These are phyloP conservation scores for Trichonephila inaurata DNA, from an alignment of 1,140 invertebrate species.

Conservation along the genomic window DNA sequence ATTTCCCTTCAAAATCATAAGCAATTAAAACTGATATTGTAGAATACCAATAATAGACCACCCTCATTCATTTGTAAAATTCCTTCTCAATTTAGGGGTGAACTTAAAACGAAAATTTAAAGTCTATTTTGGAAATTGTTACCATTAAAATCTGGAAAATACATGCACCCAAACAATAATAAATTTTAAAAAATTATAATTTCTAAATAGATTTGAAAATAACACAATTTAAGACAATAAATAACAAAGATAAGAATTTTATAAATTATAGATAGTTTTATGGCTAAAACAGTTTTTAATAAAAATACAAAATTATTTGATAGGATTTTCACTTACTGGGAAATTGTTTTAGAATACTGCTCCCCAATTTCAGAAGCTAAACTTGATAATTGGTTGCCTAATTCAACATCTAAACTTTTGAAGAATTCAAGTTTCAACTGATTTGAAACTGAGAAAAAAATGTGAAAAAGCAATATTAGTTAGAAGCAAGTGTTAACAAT, in stretches of 20 bases:
- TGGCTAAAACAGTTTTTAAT: neutral
- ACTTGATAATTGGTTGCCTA: constrained; percentile 86
- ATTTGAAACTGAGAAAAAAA: constrained; percentile 77
- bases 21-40: no score
- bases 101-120: no score
- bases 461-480: neutral
- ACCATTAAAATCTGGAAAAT: no score
- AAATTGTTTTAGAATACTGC: constrained; percentile 85
- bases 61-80: no score
- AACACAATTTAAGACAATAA: neutral
- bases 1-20: no score
- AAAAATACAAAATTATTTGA: neutral
- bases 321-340: constrained; percentile 36
- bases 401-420: constrained; percentile 86
- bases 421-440: constrained; percentile 85
- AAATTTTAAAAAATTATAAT: no score
- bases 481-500: no score
- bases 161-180: no score
- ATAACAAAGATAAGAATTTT: neutral
- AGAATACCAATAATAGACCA: no score
- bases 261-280: no score
- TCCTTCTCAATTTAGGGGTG: no score
- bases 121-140: no score
- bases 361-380: constrained; percentile 88
- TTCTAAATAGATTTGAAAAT: neutral